phyloP scores from a whole-genome alignment of 2,797 vertebrate genomes.

The Pseudochirops corinnae region DNA sequence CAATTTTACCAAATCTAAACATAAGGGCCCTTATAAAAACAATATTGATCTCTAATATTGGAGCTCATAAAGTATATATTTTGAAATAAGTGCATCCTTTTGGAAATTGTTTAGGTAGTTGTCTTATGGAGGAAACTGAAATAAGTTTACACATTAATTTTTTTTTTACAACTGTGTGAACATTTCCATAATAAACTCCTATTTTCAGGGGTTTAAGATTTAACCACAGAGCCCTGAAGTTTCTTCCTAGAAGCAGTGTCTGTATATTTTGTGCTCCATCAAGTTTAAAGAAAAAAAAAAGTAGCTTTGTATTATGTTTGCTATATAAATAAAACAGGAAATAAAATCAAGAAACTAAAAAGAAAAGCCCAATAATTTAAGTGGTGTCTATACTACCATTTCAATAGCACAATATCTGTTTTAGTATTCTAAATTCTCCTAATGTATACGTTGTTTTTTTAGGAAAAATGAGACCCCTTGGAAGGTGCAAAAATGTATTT shows the following conservation, averaged over 20 bases:
- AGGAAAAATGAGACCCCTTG: conserved; percentile 69
- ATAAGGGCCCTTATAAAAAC: conserved; percentile 74
- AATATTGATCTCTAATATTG: conserved; percentile 80
- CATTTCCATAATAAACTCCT: conserved; percentile 77
- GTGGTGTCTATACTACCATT: conserved; percentile 66
- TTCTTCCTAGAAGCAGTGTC: conserved; percentile 77
- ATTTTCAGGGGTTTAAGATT: conserved; percentile 69
- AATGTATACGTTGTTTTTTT: conserved; percentile 41
- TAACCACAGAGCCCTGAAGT: conserved; percentile 63
- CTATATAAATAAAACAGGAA: conserved; percentile 60
- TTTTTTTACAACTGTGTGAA: conserved; percentile 66
- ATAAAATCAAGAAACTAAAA: conserved; percentile 60
- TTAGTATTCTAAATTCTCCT: conserved; percentile 61
- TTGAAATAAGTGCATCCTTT: conserved; percentile 76
- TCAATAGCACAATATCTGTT: conserved; percentile 76
- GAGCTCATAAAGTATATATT: conserved; percentile 78
- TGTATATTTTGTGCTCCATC: conserved; percentile 61
- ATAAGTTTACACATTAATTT: conserved; percentile 71
- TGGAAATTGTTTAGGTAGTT: conserved; percentile 73
- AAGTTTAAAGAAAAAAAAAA: conserved; percentile 48
- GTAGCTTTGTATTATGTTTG: conserved; percentile 24
- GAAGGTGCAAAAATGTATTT: conserved; percentile 57
- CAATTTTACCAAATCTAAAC: conserved; percentile 82
- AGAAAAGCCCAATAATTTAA: conserved; percentile 53
- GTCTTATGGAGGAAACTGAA: conserved; percentile 79